Percentiles rank a stretch among this genome's conserved stretches.
Evolutionary conservation across 2,113 vertebrate species (phyloP).

Genomic region (Pedetes capensis): DNA sequence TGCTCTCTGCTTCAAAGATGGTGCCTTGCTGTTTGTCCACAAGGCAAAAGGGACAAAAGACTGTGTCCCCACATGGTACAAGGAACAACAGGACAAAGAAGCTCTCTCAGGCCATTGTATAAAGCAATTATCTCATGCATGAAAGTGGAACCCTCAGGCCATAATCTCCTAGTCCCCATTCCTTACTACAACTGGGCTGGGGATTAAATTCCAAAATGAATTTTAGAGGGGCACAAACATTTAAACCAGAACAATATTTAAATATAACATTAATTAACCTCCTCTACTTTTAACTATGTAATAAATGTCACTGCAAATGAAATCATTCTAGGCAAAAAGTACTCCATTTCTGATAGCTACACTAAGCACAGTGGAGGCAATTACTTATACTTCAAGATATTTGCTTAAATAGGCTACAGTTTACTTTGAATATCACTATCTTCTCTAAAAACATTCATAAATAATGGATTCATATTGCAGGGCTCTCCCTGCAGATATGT

Average conservation of each 20-base stretch:
- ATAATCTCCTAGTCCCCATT: background rate
- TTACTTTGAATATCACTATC: background rate
- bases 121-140: background rate
- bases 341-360: background rate
- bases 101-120: background rate
- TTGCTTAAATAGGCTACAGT: background rate
- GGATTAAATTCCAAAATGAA: background rate
- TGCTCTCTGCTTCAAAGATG: background rate
- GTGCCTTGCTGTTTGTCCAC: background rate
- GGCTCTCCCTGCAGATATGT: too few relatives aligned
- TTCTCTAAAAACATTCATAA: background rate
- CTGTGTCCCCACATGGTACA: background rate
- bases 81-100: background rate
- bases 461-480: background rate
- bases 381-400: background rate
- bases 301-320: constrained; percentile 29
- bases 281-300: background rate
- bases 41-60: background rate
- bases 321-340: background rate
- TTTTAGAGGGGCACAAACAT: background rate
- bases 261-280: background rate
- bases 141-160: background rate
- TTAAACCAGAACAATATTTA: background rate
- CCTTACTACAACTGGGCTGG: background rate
- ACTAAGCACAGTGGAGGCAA: background rate